Percentiles rank a stretch among this genome's conserved stretches.
These are phyloP conservation scores for Eublepharis macularius DNA, from an alignment of 2,113 vertebrate genomes.

Conservation along the genomic window DNA sequence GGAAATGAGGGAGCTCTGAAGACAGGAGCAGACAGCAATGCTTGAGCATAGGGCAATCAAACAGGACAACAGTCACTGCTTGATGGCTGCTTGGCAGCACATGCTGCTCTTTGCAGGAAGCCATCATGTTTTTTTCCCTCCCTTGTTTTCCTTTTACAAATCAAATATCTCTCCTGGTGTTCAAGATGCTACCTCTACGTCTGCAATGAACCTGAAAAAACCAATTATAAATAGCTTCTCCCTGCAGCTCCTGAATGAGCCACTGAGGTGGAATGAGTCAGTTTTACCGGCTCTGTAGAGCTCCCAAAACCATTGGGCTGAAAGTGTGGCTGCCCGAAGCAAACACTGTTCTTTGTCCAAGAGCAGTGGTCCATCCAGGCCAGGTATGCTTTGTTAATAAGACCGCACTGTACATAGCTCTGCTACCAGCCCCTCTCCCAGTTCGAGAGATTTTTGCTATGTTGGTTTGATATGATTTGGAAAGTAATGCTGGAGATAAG, in stretches of 20 bases:
- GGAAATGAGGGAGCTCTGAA: conserved; percentile 25
- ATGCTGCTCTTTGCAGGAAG: neutral
- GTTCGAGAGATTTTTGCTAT: neutral
- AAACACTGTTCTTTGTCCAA: conserved; percentile 57
- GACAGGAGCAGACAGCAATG: neutral
- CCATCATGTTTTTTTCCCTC: neutral
- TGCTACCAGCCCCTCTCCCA: neutral
- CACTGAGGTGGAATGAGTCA: conserved; percentile 70
- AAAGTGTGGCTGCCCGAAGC: conserved; percentile 52
- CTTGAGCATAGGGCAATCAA: conserved; percentile 15
- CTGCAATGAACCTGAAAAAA: conserved; percentile 70
- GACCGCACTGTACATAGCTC: conserved; percentile 13
- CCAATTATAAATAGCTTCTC: conserved; percentile 69
- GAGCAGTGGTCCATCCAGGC: conserved; percentile 43
- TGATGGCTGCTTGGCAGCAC: neutral
- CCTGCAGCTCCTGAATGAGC: conserved; percentile 67
- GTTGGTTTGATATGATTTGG: neutral
- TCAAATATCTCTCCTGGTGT: neutral
- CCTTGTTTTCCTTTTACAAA: neutral
- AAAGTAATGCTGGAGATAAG: neutral
- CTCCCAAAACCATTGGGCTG: conserved; percentile 57
- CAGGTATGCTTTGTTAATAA: conserved; percentile 39
- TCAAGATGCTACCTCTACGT: conserved; percentile 52
- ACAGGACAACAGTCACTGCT: conserved; percentile 5
- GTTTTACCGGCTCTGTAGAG: conserved; percentile 45